Percentiles rank a stretch among this genome's conserved stretches.
Evolutionary conservation across 2,113 vertebrate genomes (phyloP).

Genomic region (Ascaphus truei): DNA sequence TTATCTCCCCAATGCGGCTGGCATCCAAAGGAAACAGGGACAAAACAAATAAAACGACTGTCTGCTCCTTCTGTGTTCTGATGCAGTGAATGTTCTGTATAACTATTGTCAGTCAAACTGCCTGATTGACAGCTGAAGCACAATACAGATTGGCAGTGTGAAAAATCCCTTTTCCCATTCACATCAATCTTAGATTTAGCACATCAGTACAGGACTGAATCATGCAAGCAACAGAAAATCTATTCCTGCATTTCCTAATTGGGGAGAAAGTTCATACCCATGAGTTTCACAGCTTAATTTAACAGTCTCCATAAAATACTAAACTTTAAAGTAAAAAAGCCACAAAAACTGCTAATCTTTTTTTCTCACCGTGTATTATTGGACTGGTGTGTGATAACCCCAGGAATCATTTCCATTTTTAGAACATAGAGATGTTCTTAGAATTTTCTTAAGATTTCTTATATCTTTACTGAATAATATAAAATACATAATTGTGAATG

Average conservation of each 20-base stretch:
- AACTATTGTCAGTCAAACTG: constrained; percentile 23
- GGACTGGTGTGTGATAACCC: background rate
- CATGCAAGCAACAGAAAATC: constrained; percentile 29
- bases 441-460: too few species aligned
- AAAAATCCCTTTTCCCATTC: constrained; percentile 34
- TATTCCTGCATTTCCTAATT: constrained; percentile 35
- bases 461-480: too few species aligned
- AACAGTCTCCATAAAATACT: constrained; percentile 1
- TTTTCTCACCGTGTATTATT: background rate
- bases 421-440: too few species aligned
- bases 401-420: background rate
- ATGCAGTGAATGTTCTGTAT: constrained; percentile 11
- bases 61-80: constrained; percentile 1
- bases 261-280: constrained; percentile 16
- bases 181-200: constrained; percentile 32
- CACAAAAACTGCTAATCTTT: background rate
- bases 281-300: constrained; percentile 28
- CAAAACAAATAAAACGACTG: constrained; percentile 29
- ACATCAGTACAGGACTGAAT: constrained; percentile 32
- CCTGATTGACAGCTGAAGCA: constrained; percentile 23
- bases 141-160: constrained; percentile 31
- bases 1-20: constrained; percentile 22
- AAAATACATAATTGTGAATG: too few species aligned
- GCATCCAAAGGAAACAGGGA: constrained; percentile 15
- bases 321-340: constrained; percentile 4